phyloP scores from a whole-genome alignment of 2,888 invertebrate genomes.

The Yponomeuta malinellus region DNA sequence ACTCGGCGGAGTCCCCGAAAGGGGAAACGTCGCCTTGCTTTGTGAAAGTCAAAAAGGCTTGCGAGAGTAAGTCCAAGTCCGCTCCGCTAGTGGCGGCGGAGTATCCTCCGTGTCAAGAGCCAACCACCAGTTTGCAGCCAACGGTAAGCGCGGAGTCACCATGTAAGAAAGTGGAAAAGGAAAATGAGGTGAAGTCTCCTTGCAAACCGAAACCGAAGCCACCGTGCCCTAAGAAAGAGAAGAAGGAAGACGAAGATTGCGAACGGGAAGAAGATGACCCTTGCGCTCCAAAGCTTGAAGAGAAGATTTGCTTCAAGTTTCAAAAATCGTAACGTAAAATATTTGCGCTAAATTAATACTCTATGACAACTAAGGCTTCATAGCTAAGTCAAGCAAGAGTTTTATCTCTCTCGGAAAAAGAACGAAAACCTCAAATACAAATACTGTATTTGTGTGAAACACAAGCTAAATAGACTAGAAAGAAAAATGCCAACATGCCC shows the following conservation, averaged over 20 bases:
- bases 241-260: neutral
- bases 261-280: neutral
- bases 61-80: neutral
- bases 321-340: neutral
- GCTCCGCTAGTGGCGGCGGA: too few relatives aligned
- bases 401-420: neutral
- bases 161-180: neutral
- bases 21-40: neutral
- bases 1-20: neutral
- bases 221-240: neutral
- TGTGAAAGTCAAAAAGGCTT: neutral
- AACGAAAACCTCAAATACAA: too few relatives aligned
- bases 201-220: neutral
- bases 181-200: neutral
- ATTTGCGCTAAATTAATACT: neutral
- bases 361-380: neutral
- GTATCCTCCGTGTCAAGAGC: neutral
- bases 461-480: too few relatives aligned
- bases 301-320: neutral
- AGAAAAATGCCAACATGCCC: neutral
- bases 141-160: neutral
- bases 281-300: neutral
- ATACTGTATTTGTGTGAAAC: too few relatives aligned
- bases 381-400: neutral
- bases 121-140: too few relatives aligned